Evolutionary conservation across 2,888 invertebrate genomes (phyloP).

Genomic region (Pyralis farinalis): DNA sequence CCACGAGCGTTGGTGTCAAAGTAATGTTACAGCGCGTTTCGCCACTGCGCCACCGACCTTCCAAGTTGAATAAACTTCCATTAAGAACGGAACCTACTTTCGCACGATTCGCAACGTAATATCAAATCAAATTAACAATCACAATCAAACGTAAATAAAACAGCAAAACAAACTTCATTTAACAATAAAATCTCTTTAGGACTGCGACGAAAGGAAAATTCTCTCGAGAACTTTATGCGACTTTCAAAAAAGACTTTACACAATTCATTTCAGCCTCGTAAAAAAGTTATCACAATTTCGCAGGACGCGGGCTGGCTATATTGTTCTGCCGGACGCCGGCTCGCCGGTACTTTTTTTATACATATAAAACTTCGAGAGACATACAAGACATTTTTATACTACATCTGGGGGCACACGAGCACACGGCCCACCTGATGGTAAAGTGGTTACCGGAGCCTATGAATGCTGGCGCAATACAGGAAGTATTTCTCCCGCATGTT

Average conservation of each 20-base stretch:
- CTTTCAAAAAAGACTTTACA: constrained; percentile 71
- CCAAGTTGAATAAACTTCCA: too few relatives aligned
- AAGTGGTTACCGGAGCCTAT: too few relatives aligned
- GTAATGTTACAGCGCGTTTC: too few relatives aligned
- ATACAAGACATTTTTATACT: too few relatives aligned
- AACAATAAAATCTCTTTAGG: constrained; percentile 54
- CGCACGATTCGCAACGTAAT: background rate
- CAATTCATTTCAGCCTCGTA: constrained; percentile 74
- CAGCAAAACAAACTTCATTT: constrained; percentile 45
- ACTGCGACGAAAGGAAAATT: constrained; percentile 60
- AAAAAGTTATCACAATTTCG: constrained; percentile 75
- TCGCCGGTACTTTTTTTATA: constrained; percentile 40
- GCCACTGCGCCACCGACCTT: too few relatives aligned
- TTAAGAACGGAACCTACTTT: too few relatives aligned
- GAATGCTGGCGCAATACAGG: too few relatives aligned
- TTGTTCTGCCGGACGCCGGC: constrained; percentile 65
- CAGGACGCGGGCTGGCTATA: constrained; percentile 65
- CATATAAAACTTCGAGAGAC: too few relatives aligned
- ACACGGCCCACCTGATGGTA: too few relatives aligned
- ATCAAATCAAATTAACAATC: constrained; percentile 8
- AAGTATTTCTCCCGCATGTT: too few relatives aligned
- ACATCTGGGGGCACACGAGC: too few relatives aligned
- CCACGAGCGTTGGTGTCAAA: too few relatives aligned
- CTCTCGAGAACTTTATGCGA: constrained; percentile 63
- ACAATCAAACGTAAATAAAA: constrained; percentile 25